phyloP scores from a whole-genome alignment of 1,140 invertebrate species.

The Zaprionus inermis region DNA sequence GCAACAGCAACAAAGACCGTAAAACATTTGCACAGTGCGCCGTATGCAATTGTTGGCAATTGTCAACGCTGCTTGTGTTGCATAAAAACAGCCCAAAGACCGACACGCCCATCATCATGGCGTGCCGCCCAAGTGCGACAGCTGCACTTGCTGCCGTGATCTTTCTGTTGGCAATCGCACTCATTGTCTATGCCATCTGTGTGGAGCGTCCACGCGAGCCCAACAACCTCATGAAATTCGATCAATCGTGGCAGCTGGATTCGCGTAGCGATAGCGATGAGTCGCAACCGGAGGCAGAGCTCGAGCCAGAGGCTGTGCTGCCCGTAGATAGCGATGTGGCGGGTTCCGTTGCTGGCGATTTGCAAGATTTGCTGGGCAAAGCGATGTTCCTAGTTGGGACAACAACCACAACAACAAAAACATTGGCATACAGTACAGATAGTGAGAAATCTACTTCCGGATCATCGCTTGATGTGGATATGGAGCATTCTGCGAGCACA shows the following conservation, averaged over 20 bases:
- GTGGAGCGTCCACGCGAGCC: slow-evolving; percentile 45
- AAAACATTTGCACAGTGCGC: slow-evolving; percentile 11
- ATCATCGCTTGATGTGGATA: slow-evolving; percentile 41
- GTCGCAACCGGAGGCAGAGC: not conserved
- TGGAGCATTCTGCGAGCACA: slow-evolving; percentile 54
- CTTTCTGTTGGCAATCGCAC: slow-evolving; percentile 52
- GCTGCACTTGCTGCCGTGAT: slow-evolving; percentile 32
- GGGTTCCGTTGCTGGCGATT: slow-evolving; percentile 29
- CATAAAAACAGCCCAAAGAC: slow-evolving; percentile 15
- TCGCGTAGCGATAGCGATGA: not conserved
- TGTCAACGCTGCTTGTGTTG: slow-evolving; percentile 28
- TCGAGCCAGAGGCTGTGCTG: slow-evolving; percentile 9
- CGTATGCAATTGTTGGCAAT: slow-evolving; percentile 43
- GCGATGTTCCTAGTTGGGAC: slow-evolving; percentile 53
- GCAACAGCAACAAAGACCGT: not conserved
- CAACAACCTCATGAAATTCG: slow-evolving; percentile 45
- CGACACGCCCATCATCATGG: slow-evolving; percentile 44
- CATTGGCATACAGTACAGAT: slow-evolving; percentile 11
- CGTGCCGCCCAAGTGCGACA: slow-evolving; percentile 40
- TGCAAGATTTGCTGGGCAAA: slow-evolving; percentile 43
- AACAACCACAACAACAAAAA: slow-evolving; percentile 38
- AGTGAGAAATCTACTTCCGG: slow-evolving; percentile 54
- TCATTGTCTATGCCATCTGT: slow-evolving; percentile 68
- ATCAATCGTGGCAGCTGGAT: not conserved
- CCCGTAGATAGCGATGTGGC: not conserved